A percentile compares a stretch with the other conserved stretches of the same genome.
These are phyloP conservation scores for Scelioninae gen. 1 DNA, from an alignment of 2,888 invertebrate species.

Conservation along the genomic window DNA sequence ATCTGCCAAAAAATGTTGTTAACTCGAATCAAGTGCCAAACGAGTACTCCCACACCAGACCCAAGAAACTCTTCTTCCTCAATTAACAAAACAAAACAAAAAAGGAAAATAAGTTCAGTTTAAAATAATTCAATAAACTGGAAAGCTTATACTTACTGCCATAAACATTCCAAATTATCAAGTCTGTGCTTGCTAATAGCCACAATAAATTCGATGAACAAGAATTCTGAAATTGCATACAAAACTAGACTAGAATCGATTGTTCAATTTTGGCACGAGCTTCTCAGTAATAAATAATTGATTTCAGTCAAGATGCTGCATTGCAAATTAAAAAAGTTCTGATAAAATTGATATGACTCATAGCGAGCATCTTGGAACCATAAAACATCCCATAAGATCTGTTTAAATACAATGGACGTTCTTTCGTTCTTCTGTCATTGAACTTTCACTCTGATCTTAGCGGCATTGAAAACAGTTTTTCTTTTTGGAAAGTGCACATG, in stretches of 20 bases:
- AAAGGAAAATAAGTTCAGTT: not conserved
- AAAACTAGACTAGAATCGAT: too few species aligned
- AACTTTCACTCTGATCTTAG: constrained; percentile 44
- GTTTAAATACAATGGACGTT: constrained; percentile 30
- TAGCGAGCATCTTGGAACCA: too few species aligned
- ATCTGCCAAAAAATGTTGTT: constrained; percentile 37
- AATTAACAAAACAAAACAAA: not conserved
- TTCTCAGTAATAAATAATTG: constrained; percentile 2
- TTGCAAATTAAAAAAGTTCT: not conserved
- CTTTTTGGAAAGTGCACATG: constrained; percentile 45
- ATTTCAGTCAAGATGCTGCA: too few species aligned
- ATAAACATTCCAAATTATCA: too few species aligned
- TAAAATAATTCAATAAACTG: not conserved
- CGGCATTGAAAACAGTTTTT: constrained; percentile 37
- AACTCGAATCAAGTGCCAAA: not conserved
- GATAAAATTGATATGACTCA: constrained; percentile 26
- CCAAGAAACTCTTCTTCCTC: not conserved
- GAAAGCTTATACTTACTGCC: too few species aligned
- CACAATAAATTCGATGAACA: too few species aligned
- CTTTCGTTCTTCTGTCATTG: constrained; percentile 36
- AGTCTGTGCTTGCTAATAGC: too few species aligned
- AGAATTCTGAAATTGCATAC: too few species aligned
- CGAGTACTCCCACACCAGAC: constrained; percentile 9
- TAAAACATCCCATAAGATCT: constrained; percentile 16
- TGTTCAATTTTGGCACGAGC: constrained; percentile 9